Percentiles rank a stretch among this genome's conserved stretches.
These are phyloP conservation scores for Ectropis crepuscularia DNA, from an alignment of 2,888 invertebrate genomes.

Conservation along the genomic window DNA sequence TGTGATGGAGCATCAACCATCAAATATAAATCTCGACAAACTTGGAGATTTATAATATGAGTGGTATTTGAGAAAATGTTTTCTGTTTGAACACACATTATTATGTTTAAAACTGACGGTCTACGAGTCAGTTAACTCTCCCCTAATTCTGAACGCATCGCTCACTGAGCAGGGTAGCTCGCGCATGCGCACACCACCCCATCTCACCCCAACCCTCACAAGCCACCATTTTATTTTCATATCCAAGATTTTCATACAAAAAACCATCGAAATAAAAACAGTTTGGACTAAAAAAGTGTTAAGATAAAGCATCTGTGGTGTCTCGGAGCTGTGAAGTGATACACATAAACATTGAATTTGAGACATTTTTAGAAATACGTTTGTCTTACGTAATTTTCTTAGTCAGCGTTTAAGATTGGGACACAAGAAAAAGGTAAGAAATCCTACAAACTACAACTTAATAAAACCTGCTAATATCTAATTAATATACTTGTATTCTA, in stretches of 20 bases:
- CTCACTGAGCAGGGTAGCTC: constrained; percentile 35
- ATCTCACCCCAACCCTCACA: constrained; percentile 63
- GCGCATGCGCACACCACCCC: constrained; percentile 66
- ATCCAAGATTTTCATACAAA: constrained; percentile 43
- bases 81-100: too few species aligned
- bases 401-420: constrained; percentile 48
- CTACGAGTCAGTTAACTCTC: constrained; percentile 1
- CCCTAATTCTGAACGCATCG: constrained; percentile 57
- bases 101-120: too few species aligned
- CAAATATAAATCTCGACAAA: too few species aligned
- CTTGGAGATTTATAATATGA: too few species aligned
- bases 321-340: constrained; percentile 43
- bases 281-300: constrained; percentile 26
- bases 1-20: too few species aligned
- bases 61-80: too few species aligned
- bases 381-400: constrained; percentile 59
- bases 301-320: constrained; percentile 33
- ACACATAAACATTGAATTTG: constrained; percentile 35
- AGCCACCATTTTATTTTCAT: constrained; percentile 77
- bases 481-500: too few species aligned
- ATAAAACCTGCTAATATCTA: too few species aligned
- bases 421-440: constrained; percentile 37
- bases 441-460: neutral
- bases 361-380: constrained; percentile 38
- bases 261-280: constrained; percentile 29